Evolutionary conservation across 2,113 vertebrate species (phyloP), one percentile per base, ranked within the genome.

Genomic region (Pavo muticus): DNA sequence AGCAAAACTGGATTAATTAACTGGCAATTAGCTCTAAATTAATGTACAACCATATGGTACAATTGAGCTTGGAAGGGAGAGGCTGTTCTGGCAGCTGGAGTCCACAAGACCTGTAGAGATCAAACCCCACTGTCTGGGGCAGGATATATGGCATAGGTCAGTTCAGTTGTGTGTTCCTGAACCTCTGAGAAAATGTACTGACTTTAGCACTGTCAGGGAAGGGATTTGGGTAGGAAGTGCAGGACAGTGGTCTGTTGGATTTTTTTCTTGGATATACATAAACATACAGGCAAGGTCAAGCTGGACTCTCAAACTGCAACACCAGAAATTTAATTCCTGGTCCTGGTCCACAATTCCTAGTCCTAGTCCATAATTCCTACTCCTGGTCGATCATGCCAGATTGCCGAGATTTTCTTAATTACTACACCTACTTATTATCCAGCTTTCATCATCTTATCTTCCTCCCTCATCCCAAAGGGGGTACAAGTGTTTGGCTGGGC

Each of bases 21-120:
- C 90, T 97, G 96, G 96, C 69, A 97, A 97, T 98, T 96, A 97
- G 83, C 88, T 97, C 61, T 29, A 90, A 97, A 97, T 97, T 96
- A 97, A 96, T 94, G 96, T 91, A 95, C 35, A 37, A 72, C 95
- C 71, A 61, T 80, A 78, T 44, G 21, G 88, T 56, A 68, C 71
- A 48, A 88, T 23, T 88, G 96, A 95, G 91, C 91, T 97, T n/a
- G 44, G 93, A 95, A 91, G 44, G 87, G 61, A 93, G 56, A 89
- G 80, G 52, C 44, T 3, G 30, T 84, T 93, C 70, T 91, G 95
- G 85, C 95, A 97, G 74, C 76, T 85, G 67, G 82, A 96, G 91
- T 75, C 79, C 90, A 52, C 25, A 54, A 67, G 74, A 80, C 64
- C 54, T 76, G 56, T 29, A n/a, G 82, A 77, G 32, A 47, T 13